Evolutionary conservation across 2,888 invertebrate genomes (phyloP), one percentile per base, ranked within the genome.

Genomic region (Philaethria dido): DNA sequence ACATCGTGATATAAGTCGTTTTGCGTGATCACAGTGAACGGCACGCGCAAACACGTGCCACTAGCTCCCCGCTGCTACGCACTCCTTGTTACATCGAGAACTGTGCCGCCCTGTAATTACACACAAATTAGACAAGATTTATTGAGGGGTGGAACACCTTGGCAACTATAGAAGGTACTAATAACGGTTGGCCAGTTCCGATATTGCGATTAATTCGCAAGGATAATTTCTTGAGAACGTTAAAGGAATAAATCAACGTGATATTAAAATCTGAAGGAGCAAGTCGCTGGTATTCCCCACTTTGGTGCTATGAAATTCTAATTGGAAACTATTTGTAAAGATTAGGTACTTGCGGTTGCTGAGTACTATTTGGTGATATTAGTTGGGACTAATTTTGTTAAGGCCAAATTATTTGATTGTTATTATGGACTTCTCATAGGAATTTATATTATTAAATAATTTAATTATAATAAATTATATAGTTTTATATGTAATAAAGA

Each of bases 51-150:
- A 90, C 92, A 91, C 92, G 92, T 92, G 92, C 89, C 89, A 79
- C 75, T 74, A 76, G 79, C 87, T 83, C 91, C 92, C 91, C 84
- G 91, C 89, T 86, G 88, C 82, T 88, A 89, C 89, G 88, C 89
- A 89, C 87, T 91, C 89, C 91, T 91, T 86, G 92, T 90, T 88
- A 89, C 89, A 83, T 78, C 81, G 88, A 87, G 88, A 87, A 86
- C 89, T 88, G 86, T 85, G 82, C 89, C 85, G 86, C 86, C 86
- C 90, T 89, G 90, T 92, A 92, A 92, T 92, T 92, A 92, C 92
- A 92, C 91, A 92, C 91, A 92, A 92, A 92, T 92, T 92, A 92
- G 91, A 90, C 89, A 92, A 92, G 92, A 92, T 92, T 92, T 92
- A 92, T 92, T 80, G 92, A 87, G 89, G 92, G 92, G 92, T 88